Evolutionary conservation across 2,888 invertebrate species (phyloP), one percentile per base, ranked within the genome.

Genomic region (Lepidonotus clava): DNA sequence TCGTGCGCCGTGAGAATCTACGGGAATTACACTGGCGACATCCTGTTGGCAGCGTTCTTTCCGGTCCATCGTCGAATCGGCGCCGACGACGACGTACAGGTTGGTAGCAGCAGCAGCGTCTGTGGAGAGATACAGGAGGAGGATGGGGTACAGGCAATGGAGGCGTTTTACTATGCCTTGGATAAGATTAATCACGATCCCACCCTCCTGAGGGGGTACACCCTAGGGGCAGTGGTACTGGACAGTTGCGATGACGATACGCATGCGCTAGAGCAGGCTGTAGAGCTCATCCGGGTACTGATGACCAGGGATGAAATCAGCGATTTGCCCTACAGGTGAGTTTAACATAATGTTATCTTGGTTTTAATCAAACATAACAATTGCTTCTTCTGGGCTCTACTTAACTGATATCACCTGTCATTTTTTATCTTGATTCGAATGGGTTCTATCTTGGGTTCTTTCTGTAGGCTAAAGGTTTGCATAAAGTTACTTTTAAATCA

Each of bases 131-230:
- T 90, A 2, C 95, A 96, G 92, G 95, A 95, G 89, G 96, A 96
- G 91, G 96, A 96, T 90, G 96, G 96, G 24, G 95, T 96, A 87
- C 96, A 96, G 91, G 95, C 96, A 4, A 93, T 96, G 87, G 96
- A 96, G 91, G 96, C 96, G 0, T 95, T 96, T 95, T 93, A 96
- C 4, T 96, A 95, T 93, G 96, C 96, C 2, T 93, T 96, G 40
- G 96, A 96, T 90, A 95, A 95, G 90, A 96, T 96, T 87, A 96
- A 96, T 93, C 95, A 96, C 90, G 46, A 80, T 2, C 1, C 41
- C 14, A 8, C 11, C 18, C 46, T 80, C 5, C 28, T 80, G 1
- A 41, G n/a, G 51, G 96, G 96, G 66, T 95, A 96, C 80, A 95
- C 95, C 21, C 94, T 96, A 41, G 96, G 96, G 0, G 95, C 95